These are phyloP conservation scores for Maniola hyperantus DNA, from an alignment of 2,888 invertebrate species.

Conservation along the genomic window DNA sequence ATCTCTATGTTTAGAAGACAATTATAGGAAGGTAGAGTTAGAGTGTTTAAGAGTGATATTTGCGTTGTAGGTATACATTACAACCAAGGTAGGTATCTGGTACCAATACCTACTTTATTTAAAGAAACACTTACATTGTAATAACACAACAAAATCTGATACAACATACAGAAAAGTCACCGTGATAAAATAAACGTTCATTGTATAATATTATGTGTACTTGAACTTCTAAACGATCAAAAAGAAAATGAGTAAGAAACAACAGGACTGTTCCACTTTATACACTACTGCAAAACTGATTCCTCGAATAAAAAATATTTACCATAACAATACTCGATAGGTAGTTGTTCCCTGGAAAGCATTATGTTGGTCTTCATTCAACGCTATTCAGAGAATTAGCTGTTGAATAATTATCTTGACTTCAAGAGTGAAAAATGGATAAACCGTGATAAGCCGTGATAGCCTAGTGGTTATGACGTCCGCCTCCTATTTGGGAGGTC, in stretches of 20 bases:
- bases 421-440: too few species aligned
- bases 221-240: slow-evolving; percentile 12
- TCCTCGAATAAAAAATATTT: slow-evolving; percentile 47
- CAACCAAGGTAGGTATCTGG: background rate
- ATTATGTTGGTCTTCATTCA: slow-evolving; percentile 47
- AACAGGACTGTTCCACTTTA: slow-evolving; percentile 20
- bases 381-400: slow-evolving; percentile 51
- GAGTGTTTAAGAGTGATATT: too few species aligned
- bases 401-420: slow-evolving; percentile 34
- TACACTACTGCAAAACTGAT: slow-evolving; percentile 23
- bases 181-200: slow-evolving; percentile 24
- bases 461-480: too few species aligned
- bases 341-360: slow-evolving; percentile 42
- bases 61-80: too few species aligned
- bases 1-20: too few species aligned
- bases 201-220: slow-evolving; percentile 22
- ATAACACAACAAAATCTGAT: slow-evolving; percentile 22
- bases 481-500: too few species aligned
- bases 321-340: slow-evolving; percentile 47
- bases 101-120: background rate
- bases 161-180: slow-evolving; percentile 20
- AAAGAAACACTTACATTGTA: slow-evolving; percentile 26
- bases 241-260: slow-evolving; percentile 25
- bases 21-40: too few species aligned
- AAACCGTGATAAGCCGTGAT: too few species aligned